Conservation (phyloP, 1,140 invertebrate genomes). For the Zaprionus lachaisei region DNA sequence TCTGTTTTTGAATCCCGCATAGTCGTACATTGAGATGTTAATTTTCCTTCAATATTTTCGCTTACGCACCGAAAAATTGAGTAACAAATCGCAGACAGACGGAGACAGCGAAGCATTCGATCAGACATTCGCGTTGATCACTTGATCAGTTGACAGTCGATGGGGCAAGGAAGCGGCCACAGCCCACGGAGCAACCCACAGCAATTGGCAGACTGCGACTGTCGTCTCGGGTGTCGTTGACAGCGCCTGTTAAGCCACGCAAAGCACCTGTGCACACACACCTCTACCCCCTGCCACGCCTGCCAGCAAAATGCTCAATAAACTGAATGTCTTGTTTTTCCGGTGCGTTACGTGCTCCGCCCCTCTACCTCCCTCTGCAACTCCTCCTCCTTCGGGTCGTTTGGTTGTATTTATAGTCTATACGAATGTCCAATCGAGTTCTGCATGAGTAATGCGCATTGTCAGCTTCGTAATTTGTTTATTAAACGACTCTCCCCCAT, state of each 20-base stretch:
- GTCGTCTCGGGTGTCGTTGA: constrained; percentile 38
- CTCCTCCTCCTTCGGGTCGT: background rate
- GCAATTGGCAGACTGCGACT: background rate
- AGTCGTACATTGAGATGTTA: constrained; percentile 66
- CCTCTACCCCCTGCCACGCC: background rate
- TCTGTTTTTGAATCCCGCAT: constrained; percentile 15
- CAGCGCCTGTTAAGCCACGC: constrained; percentile 18
- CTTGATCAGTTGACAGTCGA: constrained; percentile 29
- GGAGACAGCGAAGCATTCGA: constrained; percentile 9
- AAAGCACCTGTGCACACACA: background rate
- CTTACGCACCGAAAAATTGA: constrained; percentile 44
- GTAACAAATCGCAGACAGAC: constrained; percentile 50
- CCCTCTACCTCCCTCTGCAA: background rate
- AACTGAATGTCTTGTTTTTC: constrained; percentile 78
- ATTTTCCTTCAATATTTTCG: constrained; percentile 59
- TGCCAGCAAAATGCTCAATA: constrained; percentile 65
- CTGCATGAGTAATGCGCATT: constrained; percentile 45
- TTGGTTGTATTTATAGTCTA: constrained; percentile 36
- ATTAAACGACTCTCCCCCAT: constrained; percentile 52
- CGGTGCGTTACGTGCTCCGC: constrained; percentile 67
- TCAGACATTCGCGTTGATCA: constrained; percentile 7
- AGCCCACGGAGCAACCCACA: constrained; percentile 20
- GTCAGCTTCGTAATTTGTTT: constrained; percentile 56
- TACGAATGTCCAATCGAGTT: constrained; percentile 60
- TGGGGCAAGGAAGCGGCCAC: constrained; percentile 35